Conservation (phyloP, 2,113 vertebrate species). For the Eurystomus gularis region DNA sequence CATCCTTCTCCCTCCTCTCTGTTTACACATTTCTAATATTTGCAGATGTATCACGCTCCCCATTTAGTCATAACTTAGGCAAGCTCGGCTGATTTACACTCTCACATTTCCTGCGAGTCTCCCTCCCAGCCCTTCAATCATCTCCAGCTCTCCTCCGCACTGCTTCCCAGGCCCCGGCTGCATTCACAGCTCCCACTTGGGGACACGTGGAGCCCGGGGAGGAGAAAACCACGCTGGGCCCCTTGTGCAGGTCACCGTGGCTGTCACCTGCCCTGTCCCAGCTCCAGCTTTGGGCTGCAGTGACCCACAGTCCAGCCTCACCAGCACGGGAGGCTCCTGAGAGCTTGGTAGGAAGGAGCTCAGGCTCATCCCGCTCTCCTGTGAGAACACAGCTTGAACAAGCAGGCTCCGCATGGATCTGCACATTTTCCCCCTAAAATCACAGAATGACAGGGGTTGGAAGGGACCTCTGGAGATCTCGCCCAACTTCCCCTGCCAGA, state of each 20-base stretch:
- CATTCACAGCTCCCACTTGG: background rate
- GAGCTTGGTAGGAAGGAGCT: background rate
- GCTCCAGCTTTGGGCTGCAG: too few species aligned
- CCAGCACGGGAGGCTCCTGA: background rate
- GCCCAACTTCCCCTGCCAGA: too few species aligned
- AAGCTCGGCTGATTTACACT: slow-evolving; percentile 14
- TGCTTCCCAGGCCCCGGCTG: background rate
- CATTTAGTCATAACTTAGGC: slow-evolving; percentile 24
- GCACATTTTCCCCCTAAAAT: background rate
- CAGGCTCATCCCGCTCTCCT: accelerated
- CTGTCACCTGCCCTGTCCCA: background rate
- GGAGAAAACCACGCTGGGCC: background rate
- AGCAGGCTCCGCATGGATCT: background rate
- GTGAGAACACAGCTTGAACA: background rate
- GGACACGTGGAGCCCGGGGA: background rate
- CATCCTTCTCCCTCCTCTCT: slow-evolving; percentile 14
- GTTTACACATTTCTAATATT: slow-evolving; percentile 59
- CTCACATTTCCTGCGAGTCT: background rate
- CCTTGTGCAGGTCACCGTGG: background rate
- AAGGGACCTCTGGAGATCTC: too few species aligned
- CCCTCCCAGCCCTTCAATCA: background rate
- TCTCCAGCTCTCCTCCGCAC: background rate
- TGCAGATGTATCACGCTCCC: slow-evolving; percentile 29
- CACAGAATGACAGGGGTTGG: too few species aligned
- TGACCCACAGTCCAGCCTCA: background rate